Conservation (phyloP, 2,113 vertebrate species). For the Neodontobutis hainanensis region DNA sequence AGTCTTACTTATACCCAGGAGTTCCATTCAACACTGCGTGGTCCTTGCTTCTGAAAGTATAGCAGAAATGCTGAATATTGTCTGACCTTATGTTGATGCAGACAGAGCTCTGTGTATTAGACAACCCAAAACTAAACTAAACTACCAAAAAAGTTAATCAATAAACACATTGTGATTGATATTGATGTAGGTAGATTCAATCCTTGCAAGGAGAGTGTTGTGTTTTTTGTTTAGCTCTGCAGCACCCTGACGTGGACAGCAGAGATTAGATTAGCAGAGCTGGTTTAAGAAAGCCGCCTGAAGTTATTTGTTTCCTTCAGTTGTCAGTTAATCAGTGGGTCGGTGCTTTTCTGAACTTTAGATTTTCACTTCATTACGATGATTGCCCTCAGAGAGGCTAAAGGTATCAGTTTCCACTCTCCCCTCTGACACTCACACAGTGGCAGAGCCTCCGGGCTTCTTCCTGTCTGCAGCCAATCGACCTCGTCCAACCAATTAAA, state of each 20-base stretch:
- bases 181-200: too few relatives aligned
- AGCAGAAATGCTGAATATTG: too few relatives aligned
- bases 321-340: conserved; percentile 58
- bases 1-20: too few relatives aligned
- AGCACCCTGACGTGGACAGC: background rate
- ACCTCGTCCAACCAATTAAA: conserved; percentile 78
- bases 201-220: too few relatives aligned
- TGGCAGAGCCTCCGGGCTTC: conserved; percentile 54
- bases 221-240: too few relatives aligned
- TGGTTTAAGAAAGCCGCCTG: background rate
- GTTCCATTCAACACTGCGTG: too few relatives aligned
- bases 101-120: too few relatives aligned
- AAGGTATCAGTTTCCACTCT: conserved; percentile 46
- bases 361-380: conserved; percentile 66
- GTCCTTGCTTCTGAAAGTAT: too few relatives aligned
- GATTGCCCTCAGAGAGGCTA: conserved; percentile 52
- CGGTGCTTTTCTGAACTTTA: conserved; percentile 57
- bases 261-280: background rate
- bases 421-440: conserved; percentile 23
- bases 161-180: too few relatives aligned
- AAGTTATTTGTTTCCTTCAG: conserved; percentile 49
- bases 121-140: too few relatives aligned
- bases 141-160: too few relatives aligned
- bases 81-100: too few relatives aligned
- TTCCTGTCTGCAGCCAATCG: conserved; percentile 70